Conservation (phyloP, 2,888 invertebrate species). For the Strigamia transsilvanica region DNA sequence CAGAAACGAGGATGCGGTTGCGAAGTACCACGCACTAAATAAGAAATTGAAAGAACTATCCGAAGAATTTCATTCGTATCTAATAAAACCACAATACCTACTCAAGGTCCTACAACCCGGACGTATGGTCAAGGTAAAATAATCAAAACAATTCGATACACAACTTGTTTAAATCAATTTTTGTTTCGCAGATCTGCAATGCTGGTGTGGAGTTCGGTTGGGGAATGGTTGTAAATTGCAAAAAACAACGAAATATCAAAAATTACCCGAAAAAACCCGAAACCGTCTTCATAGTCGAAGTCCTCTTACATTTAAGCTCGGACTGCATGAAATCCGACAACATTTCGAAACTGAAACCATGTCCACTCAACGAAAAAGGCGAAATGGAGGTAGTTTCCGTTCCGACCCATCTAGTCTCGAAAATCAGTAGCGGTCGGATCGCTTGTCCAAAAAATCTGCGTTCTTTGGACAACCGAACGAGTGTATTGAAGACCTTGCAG, state of each 20-base stretch:
- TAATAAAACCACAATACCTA: constrained; percentile 86
- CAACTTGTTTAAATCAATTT: background rate
- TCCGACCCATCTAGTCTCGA: constrained; percentile 79
- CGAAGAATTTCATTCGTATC: constrained; percentile 77
- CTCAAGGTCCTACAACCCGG: constrained; percentile 95
- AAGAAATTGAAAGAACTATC: constrained; percentile 80
- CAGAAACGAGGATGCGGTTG: constrained; percentile 77
- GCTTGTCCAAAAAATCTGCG: constrained; percentile 91
- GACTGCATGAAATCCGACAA: constrained; percentile 68
- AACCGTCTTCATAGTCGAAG: constrained; percentile 77
- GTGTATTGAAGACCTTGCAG: constrained; percentile 75
- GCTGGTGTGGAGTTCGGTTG: constrained; percentile 91
- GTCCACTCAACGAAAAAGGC: constrained; percentile 72
- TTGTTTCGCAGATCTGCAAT: constrained; percentile 74
- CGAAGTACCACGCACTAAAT: constrained; percentile 84
- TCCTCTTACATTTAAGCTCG: constrained; percentile 81
- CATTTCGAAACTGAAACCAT: constrained; percentile 62
- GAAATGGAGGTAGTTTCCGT: constrained; percentile 88
- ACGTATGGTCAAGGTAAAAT: constrained; percentile 84
- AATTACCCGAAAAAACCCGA: constrained; percentile 70
- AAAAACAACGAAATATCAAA: constrained; percentile 71
- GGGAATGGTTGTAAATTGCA: constrained; percentile 94
- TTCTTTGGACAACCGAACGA: constrained; percentile 82
- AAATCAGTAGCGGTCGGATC: constrained; percentile 87
- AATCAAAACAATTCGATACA: background rate